Conservation (phyloP, 2,113 vertebrate species). For the Fulmarus glacialis region DNA sequence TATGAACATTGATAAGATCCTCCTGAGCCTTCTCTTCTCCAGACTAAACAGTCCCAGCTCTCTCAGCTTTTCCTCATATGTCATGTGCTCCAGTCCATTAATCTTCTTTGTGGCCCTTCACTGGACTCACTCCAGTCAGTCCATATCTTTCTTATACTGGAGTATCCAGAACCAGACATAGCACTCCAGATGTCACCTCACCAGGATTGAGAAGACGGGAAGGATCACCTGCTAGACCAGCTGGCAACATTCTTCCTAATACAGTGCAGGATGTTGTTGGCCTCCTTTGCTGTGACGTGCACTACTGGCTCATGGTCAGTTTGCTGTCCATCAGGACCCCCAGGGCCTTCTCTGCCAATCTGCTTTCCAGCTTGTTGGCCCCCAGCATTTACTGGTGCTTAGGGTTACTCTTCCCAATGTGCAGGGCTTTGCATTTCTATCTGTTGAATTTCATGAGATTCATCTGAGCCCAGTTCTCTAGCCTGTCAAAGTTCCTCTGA, state of each 20-base stretch:
- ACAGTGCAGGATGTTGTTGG: not conserved
- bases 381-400: not conserved
- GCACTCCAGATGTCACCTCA: not conserved
- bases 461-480: not conserved
- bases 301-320: not conserved
- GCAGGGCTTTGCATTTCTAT: not conserved
- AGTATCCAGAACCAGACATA: not conserved
- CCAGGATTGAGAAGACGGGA: not conserved
- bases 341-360: not conserved
- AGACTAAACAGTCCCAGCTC: not conserved
- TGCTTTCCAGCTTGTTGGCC: not conserved
- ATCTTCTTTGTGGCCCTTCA: not conserved
- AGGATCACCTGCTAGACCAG: not conserved
- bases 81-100: not conserved
- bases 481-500: not conserved
- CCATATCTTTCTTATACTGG: not conserved
- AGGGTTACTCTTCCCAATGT: not conserved
- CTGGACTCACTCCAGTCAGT: not conserved
- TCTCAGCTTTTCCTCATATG: not conserved
- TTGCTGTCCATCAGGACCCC: not conserved
- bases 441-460: not conserved
- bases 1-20: not conserved
- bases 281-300: not conserved
- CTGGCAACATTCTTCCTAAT: not conserved
- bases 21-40: not conserved